Conservation (phyloP, 2,888 invertebrate genomes). For the Norana najaformis region DNA sequence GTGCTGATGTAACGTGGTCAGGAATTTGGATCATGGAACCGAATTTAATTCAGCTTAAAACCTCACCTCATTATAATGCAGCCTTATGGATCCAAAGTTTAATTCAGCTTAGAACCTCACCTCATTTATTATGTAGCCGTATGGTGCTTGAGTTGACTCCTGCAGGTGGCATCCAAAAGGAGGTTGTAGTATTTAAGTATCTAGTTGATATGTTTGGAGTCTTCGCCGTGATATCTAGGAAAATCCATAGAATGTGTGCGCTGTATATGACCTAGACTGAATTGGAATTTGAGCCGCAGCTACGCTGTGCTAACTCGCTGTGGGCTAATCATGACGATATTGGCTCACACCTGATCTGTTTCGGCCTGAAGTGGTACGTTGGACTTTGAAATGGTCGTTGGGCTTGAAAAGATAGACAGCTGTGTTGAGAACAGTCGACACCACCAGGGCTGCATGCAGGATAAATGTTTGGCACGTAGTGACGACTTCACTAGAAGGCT, state of each 20-base stretch:
- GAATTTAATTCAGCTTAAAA: neutral
- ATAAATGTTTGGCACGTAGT: neutral
- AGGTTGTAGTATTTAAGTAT: neutral
- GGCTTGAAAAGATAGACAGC: neutral
- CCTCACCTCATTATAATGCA: neutral
- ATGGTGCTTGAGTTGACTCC: neutral
- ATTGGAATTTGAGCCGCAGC: neutral
- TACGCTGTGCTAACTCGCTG: neutral
- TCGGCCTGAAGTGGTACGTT: neutral
- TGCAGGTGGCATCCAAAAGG: neutral
- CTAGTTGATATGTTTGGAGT: neutral
- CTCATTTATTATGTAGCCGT: neutral
- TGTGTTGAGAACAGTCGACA: neutral
- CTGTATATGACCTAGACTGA: neutral
- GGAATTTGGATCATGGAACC: neutral
- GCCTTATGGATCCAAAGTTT: too few relatives aligned
- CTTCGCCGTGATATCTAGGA: neutral
- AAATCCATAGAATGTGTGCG: neutral
- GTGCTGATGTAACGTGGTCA: neutral
- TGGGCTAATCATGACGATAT: neutral
- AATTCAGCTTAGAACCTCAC: neutral
- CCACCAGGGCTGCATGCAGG: neutral
- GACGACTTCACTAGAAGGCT: neutral
- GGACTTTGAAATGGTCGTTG: neutral
- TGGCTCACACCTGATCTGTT: slow-evolving; percentile 6